Evolutionary conservation across 2,797 vertebrate genomes (phyloP).

Genomic region (Nannoperca obscura): DNA sequence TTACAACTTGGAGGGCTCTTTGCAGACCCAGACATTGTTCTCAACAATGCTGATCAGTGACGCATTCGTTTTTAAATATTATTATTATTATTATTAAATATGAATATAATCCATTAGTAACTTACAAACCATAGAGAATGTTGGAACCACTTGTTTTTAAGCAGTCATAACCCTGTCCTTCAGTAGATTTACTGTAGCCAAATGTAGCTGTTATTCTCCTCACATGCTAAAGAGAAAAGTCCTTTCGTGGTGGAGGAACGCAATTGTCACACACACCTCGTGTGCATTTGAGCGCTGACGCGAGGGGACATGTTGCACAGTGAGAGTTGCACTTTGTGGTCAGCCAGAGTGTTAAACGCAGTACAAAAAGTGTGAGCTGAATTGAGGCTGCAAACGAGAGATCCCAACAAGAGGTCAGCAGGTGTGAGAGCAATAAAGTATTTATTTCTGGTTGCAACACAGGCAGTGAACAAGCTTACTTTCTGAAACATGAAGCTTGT

Average conservation of each 20-base stretch:
- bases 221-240: background rate
- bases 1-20: background rate
- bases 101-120: background rate
- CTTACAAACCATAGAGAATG: background rate
- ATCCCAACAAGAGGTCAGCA: background rate
- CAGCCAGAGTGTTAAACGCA: slow-evolving; percentile 75
- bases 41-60: background rate
- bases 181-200: background rate
- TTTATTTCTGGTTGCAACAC: background rate
- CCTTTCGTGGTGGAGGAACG: slow-evolving; percentile 9
- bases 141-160: background rate
- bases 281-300: background rate
- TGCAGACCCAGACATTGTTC: too few species aligned
- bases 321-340: slow-evolving; percentile 67
- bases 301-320: slow-evolving; percentile 11
- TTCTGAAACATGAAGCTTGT: background rate
- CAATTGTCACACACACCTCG: background rate
- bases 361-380: slow-evolving; percentile 35
- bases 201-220: background rate
- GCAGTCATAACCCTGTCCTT: background rate
- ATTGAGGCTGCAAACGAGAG: background rate
- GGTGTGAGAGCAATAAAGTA: too few species aligned
- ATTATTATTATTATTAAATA: background rate
- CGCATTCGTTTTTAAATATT: background rate
- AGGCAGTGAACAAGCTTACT: background rate